These are phyloP conservation scores for Pristionchus exspectatus DNA, from an alignment of 2,888 invertebrate genomes.

Conservation along the genomic window DNA sequence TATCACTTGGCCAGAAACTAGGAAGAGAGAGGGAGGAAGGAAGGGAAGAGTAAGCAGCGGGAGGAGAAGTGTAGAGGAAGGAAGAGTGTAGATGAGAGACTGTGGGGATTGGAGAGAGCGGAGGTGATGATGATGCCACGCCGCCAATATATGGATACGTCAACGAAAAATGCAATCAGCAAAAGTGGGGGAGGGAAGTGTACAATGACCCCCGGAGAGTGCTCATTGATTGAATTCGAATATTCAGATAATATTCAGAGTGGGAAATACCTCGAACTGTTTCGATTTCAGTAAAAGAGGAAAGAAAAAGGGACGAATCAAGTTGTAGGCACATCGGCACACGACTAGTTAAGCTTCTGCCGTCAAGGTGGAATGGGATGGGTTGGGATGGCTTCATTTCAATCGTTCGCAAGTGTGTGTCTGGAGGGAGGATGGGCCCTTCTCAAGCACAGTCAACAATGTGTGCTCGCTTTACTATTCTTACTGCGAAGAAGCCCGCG, in stretches of 20 bases:
- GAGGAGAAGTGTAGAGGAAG: background rate
- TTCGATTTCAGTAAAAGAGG: background rate
- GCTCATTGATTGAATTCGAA: background rate
- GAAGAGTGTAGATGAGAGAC: background rate
- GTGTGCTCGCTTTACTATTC: slow-evolving; percentile 31
- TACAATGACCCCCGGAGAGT: background rate
- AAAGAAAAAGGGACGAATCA: background rate
- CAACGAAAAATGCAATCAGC: slow-evolving; percentile 46
- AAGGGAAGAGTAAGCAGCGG: background rate
- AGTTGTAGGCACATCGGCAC: background rate
- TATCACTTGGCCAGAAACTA: slow-evolving; percentile 48
- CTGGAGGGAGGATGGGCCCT: slow-evolving; percentile 2
- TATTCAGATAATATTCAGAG: background rate
- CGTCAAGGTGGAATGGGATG: slow-evolving; percentile 15
- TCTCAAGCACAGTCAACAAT: slow-evolving; percentile 30
- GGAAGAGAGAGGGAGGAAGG: slow-evolving; percentile 20
- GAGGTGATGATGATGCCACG: slow-evolving; percentile 41
- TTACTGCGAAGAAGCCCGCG: slow-evolving; percentile 36
- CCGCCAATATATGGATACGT: slow-evolving; percentile 47
- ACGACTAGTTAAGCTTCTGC: background rate
- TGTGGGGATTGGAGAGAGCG: slow-evolving; percentile 8
- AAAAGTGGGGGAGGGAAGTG: background rate
- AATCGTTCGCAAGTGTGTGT: slow-evolving; percentile 15
- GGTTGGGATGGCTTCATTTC: background rate
- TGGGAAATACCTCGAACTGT: background rate